Evolutionary conservation across 2,113 vertebrate genomes (phyloP).

Genomic region (Buteo buteo): DNA sequence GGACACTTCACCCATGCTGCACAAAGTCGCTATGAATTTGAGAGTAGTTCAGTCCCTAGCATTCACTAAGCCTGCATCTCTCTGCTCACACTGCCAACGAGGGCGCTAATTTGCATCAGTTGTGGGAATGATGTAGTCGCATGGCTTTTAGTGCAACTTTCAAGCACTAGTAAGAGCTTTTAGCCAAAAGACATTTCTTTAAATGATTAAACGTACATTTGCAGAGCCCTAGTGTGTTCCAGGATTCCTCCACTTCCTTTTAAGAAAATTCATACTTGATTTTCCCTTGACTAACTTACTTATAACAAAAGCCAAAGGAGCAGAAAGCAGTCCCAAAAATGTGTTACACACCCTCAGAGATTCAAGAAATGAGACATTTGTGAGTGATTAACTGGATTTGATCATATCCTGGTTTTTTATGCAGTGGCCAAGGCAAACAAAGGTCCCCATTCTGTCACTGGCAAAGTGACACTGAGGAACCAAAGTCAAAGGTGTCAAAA

Average conservation of each 20-base stretch:
- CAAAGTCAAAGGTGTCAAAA: neutral
- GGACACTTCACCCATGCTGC: neutral
- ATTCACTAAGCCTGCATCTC: neutral
- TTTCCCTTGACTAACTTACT: constrained; percentile 42
- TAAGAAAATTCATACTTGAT: constrained; percentile 44
- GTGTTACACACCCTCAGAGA: constrained; percentile 40
- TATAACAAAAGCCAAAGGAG: constrained; percentile 58
- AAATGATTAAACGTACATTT: constrained; percentile 61
- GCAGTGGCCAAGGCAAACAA: constrained; percentile 57
- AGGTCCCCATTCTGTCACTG: constrained; percentile 22
- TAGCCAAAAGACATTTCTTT: constrained; percentile 60
- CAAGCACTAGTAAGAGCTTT: neutral
- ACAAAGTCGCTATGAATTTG: neutral
- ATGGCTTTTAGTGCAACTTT: constrained; percentile 14
- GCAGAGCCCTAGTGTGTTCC: constrained; percentile 34
- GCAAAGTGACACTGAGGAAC: neutral
- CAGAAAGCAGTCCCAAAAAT: constrained; percentile 55
- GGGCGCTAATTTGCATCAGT: constrained; percentile 51
- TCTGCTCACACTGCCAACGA: neutral
- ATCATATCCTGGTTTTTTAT: constrained; percentile 59
- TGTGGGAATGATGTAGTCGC: constrained; percentile 6
- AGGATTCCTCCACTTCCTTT: constrained; percentile 60
- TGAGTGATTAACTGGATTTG: constrained; percentile 60
- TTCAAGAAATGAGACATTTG: constrained; percentile 57
- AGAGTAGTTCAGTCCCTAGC: neutral